Conservation (phyloP, 64 coral and sea anemone genomes). For the Stichodactyla helianthus region DNA sequence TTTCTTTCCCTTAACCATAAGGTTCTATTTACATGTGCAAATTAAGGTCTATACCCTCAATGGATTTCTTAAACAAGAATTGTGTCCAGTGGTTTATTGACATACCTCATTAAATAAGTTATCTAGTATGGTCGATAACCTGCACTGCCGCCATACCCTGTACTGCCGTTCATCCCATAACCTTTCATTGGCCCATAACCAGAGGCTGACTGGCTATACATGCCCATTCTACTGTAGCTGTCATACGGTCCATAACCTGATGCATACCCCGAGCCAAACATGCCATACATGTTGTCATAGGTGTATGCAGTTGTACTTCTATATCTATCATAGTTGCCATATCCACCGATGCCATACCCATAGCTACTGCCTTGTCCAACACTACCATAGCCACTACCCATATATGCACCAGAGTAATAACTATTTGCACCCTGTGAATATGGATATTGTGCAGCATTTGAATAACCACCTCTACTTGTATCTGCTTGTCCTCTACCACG, state of each 20-base stretch:
- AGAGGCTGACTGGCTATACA: slow-evolving; percentile 63
- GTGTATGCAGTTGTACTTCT: neutral
- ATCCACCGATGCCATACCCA: slow-evolving; percentile 13
- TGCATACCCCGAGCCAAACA: neutral
- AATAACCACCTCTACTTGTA: neutral
- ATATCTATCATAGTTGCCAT: slow-evolving; percentile 1
- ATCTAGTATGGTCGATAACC: slow-evolving; percentile 69
- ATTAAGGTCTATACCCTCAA: neutral
- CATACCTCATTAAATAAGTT: slow-evolving; percentile 19
- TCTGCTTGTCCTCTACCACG: slow-evolving; percentile 41
- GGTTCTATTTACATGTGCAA: neutral
- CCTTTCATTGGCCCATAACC: slow-evolving; percentile 49
- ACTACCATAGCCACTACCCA: slow-evolving; percentile 16
- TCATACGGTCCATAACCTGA: slow-evolving; percentile 19
- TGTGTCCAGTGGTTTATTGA: slow-evolving; percentile 3
- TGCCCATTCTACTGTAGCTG: slow-evolving; percentile 18
- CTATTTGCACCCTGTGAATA: slow-evolving; percentile 7
- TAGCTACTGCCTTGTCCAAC: slow-evolving; percentile 16
- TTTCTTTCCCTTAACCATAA: neutral
- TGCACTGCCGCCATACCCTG: slow-evolving; percentile 31
- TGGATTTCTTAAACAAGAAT: neutral
- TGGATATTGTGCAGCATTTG: neutral
- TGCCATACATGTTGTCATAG: neutral
- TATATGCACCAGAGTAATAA: slow-evolving; percentile 8
- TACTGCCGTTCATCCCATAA: slow-evolving; percentile 12